A percentile compares a stretch with the other conserved stretches of the same genome.
phyloP scores from a whole-genome alignment of 2,888 invertebrate species.

The Rhorus exstirpatorius region DNA sequence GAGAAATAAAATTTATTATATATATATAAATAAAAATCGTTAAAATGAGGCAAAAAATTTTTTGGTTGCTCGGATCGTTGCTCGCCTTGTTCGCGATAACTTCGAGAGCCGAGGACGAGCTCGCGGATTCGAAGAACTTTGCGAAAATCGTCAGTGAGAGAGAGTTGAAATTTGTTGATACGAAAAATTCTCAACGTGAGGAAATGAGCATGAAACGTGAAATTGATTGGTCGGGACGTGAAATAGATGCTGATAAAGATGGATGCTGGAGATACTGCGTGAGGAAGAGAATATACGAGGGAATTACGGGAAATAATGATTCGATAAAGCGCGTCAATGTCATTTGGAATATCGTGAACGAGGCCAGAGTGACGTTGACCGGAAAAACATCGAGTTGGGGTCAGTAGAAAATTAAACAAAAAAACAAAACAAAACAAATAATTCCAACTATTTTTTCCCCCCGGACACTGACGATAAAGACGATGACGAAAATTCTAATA shows the following conservation, averaged over 20 bases:
- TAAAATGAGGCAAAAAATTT: conserved; percentile 25
- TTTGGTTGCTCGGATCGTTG: conserved; percentile 29
- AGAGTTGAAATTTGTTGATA: conserved; percentile 26
- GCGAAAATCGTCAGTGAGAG: neutral
- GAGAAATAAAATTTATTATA: neutral
- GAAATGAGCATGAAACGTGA: conserved; percentile 21
- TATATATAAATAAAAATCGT: conserved; percentile 1
- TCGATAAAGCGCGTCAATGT: conserved; percentile 56
- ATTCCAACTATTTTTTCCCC: neutral
- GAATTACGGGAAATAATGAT: neutral
- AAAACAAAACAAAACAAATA: too few species aligned
- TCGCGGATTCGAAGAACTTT: neutral
- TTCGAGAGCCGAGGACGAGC: conserved; percentile 15
- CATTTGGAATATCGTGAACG: conserved; percentile 61
- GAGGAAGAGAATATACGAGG: neutral
- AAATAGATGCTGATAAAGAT: conserved; percentile 38
- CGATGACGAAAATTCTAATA: neutral
- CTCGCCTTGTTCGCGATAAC: conserved; percentile 36
- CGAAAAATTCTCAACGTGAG: conserved; percentile 7
- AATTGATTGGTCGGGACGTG: conserved; percentile 2
- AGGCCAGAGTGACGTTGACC: conserved; percentile 42
- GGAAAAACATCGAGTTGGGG: conserved; percentile 43
- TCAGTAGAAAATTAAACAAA: conserved; percentile 13
- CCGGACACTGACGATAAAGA: neutral
- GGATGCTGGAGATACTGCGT: conserved; percentile 62